phyloP scores from a whole-genome alignment of 1,140 invertebrate species.

The Brachystomella parvula region DNA sequence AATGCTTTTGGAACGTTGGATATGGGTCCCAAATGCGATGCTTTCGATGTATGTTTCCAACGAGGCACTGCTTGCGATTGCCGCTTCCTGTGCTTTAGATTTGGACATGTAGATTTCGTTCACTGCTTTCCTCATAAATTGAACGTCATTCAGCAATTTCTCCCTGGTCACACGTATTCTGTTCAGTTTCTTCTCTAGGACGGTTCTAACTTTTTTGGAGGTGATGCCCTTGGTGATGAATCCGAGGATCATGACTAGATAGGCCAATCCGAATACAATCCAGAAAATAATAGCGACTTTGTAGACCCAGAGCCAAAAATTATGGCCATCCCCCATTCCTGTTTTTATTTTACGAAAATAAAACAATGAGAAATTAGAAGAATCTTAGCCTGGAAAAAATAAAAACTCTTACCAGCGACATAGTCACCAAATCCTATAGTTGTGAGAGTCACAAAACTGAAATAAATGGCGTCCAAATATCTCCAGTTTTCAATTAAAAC shows the following conservation, averaged over 20 bases:
- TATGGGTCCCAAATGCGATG: background rate
- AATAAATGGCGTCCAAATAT: slow-evolving; percentile 83
- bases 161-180: slow-evolving; percentile 52
- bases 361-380: background rate
- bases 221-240: slow-evolving; percentile 67
- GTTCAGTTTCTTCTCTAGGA: slow-evolving; percentile 61
- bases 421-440: slow-evolving; percentile 92
- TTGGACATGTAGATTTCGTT: slow-evolving; percentile 69
- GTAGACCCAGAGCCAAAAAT: slow-evolving; percentile 55
- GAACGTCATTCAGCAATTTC: slow-evolving; percentile 65
- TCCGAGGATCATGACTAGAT: slow-evolving; percentile 81
- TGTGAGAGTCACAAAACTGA: slow-evolving; percentile 56
- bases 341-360: background rate
- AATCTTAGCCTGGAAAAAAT: background rate
- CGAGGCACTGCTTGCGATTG: background rate
- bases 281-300: slow-evolving; percentile 64
- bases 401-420: slow-evolving; percentile 59
- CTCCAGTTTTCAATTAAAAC: slow-evolving; percentile 79
- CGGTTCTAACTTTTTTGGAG: slow-evolving; percentile 61
- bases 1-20: background rate
- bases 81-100: slow-evolving; percentile 47
- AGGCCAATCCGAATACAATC: slow-evolving; percentile 84
- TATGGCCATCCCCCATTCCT: slow-evolving; percentile 34
- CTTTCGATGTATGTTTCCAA: background rate
- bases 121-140: slow-evolving; percentile 60